Percentiles rank a stretch among this genome's conserved stretches.
These are phyloP conservation scores for Morpho helenor DNA, from an alignment of 2,888 invertebrate species.

Conservation along the genomic window DNA sequence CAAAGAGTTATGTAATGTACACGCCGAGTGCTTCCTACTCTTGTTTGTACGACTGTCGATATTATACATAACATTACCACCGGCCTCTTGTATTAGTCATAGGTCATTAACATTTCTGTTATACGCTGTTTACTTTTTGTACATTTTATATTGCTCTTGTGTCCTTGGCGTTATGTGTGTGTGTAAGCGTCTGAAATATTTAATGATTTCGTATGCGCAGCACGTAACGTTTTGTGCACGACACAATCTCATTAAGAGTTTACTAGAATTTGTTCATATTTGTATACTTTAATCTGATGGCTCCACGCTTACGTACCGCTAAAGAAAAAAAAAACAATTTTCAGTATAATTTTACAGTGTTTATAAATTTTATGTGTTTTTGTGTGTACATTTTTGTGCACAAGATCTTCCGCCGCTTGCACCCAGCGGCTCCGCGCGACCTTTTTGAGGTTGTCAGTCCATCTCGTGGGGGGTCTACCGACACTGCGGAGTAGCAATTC, in stretches of 20 bases:
- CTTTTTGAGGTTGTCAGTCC: too few species aligned
- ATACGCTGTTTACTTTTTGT: conserved; percentile 59
- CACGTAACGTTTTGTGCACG: conserved; percentile 23
- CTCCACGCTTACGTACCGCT: too few species aligned
- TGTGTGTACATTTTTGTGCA: too few species aligned
- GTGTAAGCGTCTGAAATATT: conserved; percentile 21
- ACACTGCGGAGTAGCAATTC: too few species aligned
- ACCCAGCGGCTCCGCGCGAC: too few species aligned
- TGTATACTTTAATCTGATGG: too few species aligned
- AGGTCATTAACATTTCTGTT: conserved; percentile 71
- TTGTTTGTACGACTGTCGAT: conserved; percentile 74
- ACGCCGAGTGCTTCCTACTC: conserved; percentile 56
- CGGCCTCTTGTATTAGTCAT: conserved; percentile 68
- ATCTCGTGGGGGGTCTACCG: too few species aligned
- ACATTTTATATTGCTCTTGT: conserved; percentile 49
- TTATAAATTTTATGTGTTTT: too few species aligned
- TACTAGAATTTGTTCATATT: not conserved
- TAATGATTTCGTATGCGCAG: conserved; percentile 29
- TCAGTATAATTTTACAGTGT: too few species aligned
- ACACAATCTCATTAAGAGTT: not conserved
- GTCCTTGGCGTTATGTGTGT: conserved; percentile 39
- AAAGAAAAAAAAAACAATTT: too few species aligned
- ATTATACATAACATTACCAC: conserved; percentile 62
- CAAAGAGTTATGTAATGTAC: conserved; percentile 79
- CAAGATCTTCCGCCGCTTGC: too few species aligned